Evolutionary conservation across 2,113 vertebrate species (phyloP), one percentile per base, ranked within the genome.

Genomic region (Muscicapa adusta): DNA sequence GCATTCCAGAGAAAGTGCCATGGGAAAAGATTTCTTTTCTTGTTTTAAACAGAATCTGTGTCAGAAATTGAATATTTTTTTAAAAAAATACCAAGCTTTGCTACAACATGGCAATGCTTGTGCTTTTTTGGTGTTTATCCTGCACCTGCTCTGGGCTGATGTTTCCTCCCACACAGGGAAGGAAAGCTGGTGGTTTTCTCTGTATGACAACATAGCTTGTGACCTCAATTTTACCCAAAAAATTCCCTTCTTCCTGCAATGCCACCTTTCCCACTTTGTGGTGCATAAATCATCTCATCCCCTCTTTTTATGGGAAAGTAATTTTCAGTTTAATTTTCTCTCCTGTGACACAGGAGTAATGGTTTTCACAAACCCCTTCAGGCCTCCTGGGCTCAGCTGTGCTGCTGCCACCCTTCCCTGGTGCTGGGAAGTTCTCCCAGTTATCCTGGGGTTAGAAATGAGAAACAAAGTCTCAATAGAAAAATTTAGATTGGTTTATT

Each of bases 261-360:
- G 47, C 36, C 51, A 54, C 68, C 28, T 56, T 45, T 14, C 34
- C 78, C 28, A 12, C 62, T 75, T 34, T 3, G 34, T 20, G 25
- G 1, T 76, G 54, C 43, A 20, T 56, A 60, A 91, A 79, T 79
- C 58, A 54, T 42, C 54, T 84, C 54, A 65, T 53, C 33, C 15
- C 68, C 31, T 73, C 45, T 62, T 70, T 73, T 71, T 14, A 51
- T 33, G 56, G 13, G 51, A 57, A 93, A 91, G 56, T 26, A 10
- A 83, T 63, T 80, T 73, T 42, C 56, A 12, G 60, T 91, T 93
- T 94, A 50, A 84, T 91, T 94, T 92, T 74, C 42, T 89, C 25
- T 58, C 5, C 34, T n/a, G 16, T 54, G 40, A 25, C 29, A 79
- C 5, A 5, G 8, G 19, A 66, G 38, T 74, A 25, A 63, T 0